Conservation (phyloP, 2,113 vertebrate species). For the Petroica traversi region DNA sequence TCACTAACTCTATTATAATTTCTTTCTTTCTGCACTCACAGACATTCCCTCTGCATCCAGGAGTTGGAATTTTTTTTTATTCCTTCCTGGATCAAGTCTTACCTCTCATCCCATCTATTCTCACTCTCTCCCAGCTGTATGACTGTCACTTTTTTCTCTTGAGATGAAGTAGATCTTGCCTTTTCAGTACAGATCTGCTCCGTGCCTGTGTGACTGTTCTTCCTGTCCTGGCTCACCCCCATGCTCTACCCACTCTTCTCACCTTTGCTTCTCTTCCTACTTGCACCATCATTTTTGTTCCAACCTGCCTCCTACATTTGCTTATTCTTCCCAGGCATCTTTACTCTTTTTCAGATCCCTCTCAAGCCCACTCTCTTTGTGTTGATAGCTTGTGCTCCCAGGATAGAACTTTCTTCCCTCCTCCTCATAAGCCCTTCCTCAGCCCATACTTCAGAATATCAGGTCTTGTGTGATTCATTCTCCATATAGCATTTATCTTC, state of each 20-base stretch:
- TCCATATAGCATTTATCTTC: not conserved
- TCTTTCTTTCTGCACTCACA: not conserved
- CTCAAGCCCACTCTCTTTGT: not conserved
- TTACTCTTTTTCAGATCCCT: not conserved
- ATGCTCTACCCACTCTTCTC: slow-evolving; percentile 5
- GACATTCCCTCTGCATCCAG: not conserved
- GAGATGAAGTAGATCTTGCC: not conserved
- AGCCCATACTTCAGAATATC: not conserved
- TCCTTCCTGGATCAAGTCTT: not conserved
- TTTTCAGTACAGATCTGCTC: not conserved
- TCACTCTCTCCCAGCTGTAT: not conserved
- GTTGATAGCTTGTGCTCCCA: not conserved
- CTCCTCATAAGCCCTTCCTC: slow-evolving; percentile 33
- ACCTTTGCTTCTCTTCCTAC: not conserved
- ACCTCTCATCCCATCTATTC: not conserved
- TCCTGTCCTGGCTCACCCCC: not conserved
- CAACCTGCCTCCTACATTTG: not conserved
- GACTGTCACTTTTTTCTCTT: not conserved
- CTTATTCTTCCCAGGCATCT: not conserved
- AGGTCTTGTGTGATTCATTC: not conserved
- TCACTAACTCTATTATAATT: not conserved
- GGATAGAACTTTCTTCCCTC: slow-evolving; percentile 8
- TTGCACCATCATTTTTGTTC: not conserved
- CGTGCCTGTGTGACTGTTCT: not conserved
- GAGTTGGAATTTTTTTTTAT: not conserved